phyloP scores from a whole-genome alignment of 2,888 invertebrate genomes.

The Clusia tigrina region DNA sequence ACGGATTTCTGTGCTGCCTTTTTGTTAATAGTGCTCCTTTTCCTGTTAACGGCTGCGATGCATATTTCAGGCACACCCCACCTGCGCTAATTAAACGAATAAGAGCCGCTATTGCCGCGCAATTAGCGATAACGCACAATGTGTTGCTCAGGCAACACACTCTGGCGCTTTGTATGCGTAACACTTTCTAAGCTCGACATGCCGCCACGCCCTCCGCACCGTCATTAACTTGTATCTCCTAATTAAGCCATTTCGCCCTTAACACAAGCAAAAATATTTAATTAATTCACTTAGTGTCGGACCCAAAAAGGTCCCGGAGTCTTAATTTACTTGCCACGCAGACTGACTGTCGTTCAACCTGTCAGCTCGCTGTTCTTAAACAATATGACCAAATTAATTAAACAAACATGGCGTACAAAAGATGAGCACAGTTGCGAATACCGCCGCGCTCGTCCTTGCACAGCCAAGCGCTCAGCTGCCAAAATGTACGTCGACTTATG shows the following conservation, averaged over 20 bases:
- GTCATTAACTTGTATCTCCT: background rate
- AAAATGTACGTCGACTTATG: background rate
- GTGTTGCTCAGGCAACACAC: no score
- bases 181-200: background rate
- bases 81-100: no score
- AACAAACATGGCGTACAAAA: background rate
- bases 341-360: conserved; percentile 16
- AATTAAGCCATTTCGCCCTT: conserved; percentile 19
- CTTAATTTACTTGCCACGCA: background rate
- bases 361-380: conserved; percentile 18
- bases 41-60: no score
- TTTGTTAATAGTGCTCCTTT: no score
- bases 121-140: no score
- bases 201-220: background rate
- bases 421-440: background rate
- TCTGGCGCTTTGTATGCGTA: no score
- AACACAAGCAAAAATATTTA: conserved; percentile 22
- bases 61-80: no score
- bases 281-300: conserved; percentile 7
- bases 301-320: background rate
- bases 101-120: no score
- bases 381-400: conserved; percentile 17
- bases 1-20: no score
- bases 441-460: no score
- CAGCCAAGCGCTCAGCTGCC: no score